These are phyloP conservation scores for Erpornis zantholeuca DNA, from an alignment of 2,113 vertebrate genomes.

Conservation along the genomic window DNA sequence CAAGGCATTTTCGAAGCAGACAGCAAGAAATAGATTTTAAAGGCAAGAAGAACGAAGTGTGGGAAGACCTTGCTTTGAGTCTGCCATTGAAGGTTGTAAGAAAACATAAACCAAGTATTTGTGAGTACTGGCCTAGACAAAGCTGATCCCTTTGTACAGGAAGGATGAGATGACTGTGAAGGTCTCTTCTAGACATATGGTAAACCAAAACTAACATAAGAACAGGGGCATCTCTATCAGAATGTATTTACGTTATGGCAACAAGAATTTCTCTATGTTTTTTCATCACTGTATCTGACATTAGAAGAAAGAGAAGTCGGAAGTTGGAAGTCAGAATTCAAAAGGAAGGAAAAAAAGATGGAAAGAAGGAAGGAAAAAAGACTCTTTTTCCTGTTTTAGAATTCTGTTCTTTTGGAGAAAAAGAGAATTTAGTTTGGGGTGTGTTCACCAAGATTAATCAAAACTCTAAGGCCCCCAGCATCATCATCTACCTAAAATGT, in stretches of 20 bases:
- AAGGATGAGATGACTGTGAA: neutral
- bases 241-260: neutral
- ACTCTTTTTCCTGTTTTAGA: neutral
- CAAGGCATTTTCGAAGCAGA: neutral
- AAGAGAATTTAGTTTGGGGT: neutral
- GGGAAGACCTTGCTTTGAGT: neutral
- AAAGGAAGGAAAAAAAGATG: neutral
- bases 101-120: neutral
- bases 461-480: neutral
- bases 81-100: neutral
- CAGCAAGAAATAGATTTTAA: neutral
- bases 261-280: neutral
- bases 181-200: neutral
- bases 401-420: neutral
- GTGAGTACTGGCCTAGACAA: neutral
- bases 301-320: neutral
- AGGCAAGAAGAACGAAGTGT: neutral
- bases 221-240: neutral
- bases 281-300: neutral
- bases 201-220: neutral
- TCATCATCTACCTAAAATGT: neutral
- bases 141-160: neutral
- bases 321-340: too few relatives aligned
- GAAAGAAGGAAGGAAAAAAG: neutral
- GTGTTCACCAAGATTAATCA: neutral